A percentile compares a stretch with the other conserved stretches of the same genome.
These are phyloP conservation scores for Sceliomorpha sp. DNA, from an alignment of 2,888 invertebrate species.

Conservation along the genomic window DNA sequence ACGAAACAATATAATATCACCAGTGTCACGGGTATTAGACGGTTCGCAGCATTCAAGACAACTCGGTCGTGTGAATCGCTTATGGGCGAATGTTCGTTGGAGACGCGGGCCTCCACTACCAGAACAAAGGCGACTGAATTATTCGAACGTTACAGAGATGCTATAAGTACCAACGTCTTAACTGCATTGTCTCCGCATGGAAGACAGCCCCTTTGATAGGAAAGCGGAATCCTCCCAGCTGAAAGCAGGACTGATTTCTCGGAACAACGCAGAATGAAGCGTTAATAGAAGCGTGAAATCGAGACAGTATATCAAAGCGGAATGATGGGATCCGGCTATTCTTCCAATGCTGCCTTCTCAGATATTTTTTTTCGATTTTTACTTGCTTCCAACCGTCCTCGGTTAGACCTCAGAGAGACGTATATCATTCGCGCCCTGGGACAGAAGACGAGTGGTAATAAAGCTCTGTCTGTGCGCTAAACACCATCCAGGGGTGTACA, in stretches of 20 bases:
- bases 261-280: conserved; percentile 34
- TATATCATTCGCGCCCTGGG: too few relatives aligned
- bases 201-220: conserved; percentile 52
- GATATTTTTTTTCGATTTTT: too few relatives aligned
- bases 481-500: too few relatives aligned
- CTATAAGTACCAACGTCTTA: conserved; percentile 52
- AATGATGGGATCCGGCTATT: conserved; percentile 17
- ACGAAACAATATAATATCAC: conserved; percentile 36
- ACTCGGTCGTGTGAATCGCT: conserved; percentile 44
- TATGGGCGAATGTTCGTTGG: conserved; percentile 28
- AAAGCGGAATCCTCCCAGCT: conserved; percentile 46
- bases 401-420: too few relatives aligned
- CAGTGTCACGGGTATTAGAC: conserved; percentile 16
- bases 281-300: conserved; percentile 53
- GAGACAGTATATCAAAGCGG: conserved; percentile 46
- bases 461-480: too few relatives aligned
- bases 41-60: conserved; percentile 35
- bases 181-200: conserved; percentile 55
- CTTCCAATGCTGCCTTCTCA: too few relatives aligned
- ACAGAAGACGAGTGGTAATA: too few relatives aligned
- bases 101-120: conserved; percentile 5
- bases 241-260: conserved; percentile 54
- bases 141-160: conserved; percentile 50
- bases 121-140: conserved; percentile 56
- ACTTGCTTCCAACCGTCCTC: too few relatives aligned